A percentile compares a stretch with the other conserved stretches of the same genome.
These are phyloP conservation scores for Leucophora obtusa DNA, from an alignment of 2,888 invertebrate genomes.

Conservation along the genomic window DNA sequence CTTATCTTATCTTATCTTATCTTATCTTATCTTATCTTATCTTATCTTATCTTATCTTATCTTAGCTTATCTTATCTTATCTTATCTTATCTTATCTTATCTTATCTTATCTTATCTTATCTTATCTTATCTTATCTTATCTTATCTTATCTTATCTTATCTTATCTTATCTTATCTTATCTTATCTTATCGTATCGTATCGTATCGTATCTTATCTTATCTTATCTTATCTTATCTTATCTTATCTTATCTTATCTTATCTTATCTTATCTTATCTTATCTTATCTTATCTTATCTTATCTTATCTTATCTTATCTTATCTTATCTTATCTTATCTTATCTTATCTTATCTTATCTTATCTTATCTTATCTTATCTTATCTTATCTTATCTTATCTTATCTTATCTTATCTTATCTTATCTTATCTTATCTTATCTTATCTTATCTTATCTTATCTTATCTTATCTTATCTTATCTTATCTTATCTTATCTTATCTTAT, in stretches of 20 bases:
- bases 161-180: not conserved
- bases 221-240: no score
- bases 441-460: not conserved
- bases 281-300: slow-evolving; percentile 12
- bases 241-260: not conserved
- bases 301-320: slow-evolving; percentile 12
- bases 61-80: not conserved
- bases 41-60: not conserved
- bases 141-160: not conserved
- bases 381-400: slow-evolving; percentile 1
- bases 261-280: not conserved
- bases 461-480: slow-evolving; percentile 2
- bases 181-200: not conserved
- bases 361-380: slow-evolving; percentile 5
- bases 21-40: no score
- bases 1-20: no score
- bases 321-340: slow-evolving; percentile 4
- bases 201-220: no score
- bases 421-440: slow-evolving; percentile 13
- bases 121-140: not conserved
- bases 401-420: slow-evolving; percentile 6
- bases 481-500: slow-evolving; percentile 7
- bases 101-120: not conserved
- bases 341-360: slow-evolving; percentile 2
- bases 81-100: not conserved